phyloP scores from a whole-genome alignment of 2,888 invertebrate genomes.

The Callimorpha dominula region DNA sequence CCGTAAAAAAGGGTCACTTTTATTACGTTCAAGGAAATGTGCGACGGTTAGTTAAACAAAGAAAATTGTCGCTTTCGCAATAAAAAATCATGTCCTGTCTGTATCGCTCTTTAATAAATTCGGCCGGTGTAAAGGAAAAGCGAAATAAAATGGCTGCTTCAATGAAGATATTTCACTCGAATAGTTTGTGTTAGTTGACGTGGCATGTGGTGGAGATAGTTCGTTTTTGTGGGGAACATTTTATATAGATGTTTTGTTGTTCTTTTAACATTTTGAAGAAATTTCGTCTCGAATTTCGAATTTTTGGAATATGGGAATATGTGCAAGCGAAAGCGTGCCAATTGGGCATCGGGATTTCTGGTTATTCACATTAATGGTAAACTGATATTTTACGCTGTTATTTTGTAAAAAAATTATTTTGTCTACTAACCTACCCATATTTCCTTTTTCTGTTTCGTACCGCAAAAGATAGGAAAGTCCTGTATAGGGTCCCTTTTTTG shows the following conservation, averaged over 20 bases:
- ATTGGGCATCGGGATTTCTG: background rate
- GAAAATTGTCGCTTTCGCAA: conserved; percentile 72
- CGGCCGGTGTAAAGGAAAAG: conserved; percentile 45
- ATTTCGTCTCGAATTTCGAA: too few species aligned
- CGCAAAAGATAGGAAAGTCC: too few species aligned
- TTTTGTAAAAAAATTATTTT: too few species aligned
- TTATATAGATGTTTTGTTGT: conserved; percentile 44
- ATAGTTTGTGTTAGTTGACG: conserved; percentile 54
- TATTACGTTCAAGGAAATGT: conserved; percentile 70
- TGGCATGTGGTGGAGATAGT: conserved; percentile 41
- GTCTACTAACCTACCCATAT: too few species aligned
- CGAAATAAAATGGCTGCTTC: conserved; percentile 46
- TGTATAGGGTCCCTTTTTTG: background rate
- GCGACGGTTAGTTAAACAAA: conserved; percentile 78
- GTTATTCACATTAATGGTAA: conserved; percentile 1
- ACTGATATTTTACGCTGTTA: background rate
- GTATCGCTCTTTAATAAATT: conserved; percentile 62
- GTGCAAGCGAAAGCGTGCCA: conserved; percentile 1
- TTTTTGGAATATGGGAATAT: conserved; percentile 12
- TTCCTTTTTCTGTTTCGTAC: background rate
- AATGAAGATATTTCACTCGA: conserved; percentile 56
- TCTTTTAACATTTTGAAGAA: too few species aligned
- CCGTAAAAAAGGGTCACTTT: conserved; percentile 76
- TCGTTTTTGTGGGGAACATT: conserved; percentile 41
- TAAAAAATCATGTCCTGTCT: conserved; percentile 70